A percentile compares a stretch with the other conserved stretches of the same genome.
Evolutionary conservation across 1,140 invertebrate species (phyloP).

Genomic region (Caenorhabditis briggsae): DNA sequence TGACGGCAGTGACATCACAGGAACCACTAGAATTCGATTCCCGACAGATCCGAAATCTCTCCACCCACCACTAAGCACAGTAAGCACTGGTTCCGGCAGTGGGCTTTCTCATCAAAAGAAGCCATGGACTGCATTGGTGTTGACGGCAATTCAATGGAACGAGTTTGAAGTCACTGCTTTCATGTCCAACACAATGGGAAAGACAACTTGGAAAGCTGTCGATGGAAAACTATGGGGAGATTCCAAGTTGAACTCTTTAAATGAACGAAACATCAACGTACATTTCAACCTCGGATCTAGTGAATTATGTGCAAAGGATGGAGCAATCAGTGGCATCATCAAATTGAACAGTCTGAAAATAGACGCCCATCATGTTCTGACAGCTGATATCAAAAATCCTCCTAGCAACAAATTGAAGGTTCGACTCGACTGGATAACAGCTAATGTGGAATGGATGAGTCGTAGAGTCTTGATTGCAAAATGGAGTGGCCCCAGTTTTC

Average conservation of each 20-base stretch:
- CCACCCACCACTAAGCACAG: not conserved
- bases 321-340: conserved; percentile 74
- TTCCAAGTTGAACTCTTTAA: conserved; percentile 37
- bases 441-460: conserved; percentile 75
- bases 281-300: conserved; percentile 68
- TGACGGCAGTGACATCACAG: conserved; percentile 20
- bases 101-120: not conserved
- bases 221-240: conserved; percentile 64
- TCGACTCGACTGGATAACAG: conserved; percentile 68
- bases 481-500: conserved; percentile 68
- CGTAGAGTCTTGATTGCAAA: conserved; percentile 70
- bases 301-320: conserved; percentile 69
- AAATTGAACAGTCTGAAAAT: conserved; percentile 66
- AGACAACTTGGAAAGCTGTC: conserved; percentile 66
- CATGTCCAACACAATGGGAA: conserved; percentile 76
- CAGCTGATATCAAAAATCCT: conserved; percentile 61
- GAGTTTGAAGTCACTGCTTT: conserved; percentile 75
- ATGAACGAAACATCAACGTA: conserved; percentile 45
- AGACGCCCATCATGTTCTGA: conserved; percentile 63
- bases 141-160: conserved; percentile 74
- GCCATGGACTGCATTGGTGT: conserved; percentile 67
- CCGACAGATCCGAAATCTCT: not conserved
- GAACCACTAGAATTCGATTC: conserved; percentile 3
- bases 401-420: conserved; percentile 70
- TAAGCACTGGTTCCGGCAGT: not conserved